Evolutionary conservation across 2,888 invertebrate species (phyloP).

Genomic region (Orchesellides sinensis): DNA sequence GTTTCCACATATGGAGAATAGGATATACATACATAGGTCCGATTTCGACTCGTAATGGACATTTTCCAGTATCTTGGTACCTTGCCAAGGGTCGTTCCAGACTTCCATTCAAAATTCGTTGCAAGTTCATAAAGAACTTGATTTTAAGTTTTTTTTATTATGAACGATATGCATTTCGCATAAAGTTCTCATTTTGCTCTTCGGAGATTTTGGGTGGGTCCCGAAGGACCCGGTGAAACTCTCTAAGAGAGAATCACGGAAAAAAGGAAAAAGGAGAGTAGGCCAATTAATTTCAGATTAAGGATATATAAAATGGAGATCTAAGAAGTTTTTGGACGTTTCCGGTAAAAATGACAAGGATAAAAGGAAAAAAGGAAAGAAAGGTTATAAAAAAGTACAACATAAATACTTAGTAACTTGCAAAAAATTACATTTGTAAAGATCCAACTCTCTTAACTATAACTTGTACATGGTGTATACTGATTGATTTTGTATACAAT

Average conservation of each 20-base stretch:
- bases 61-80: no score
- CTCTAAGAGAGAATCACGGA: constrained; percentile 55
- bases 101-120: no score
- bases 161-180: constrained; percentile 48
- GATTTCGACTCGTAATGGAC: no score
- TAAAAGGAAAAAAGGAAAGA: constrained; percentile 24
- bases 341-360: constrained; percentile 8
- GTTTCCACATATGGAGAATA: no score
- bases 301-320: neutral
- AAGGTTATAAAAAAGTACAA: constrained; percentile 35
- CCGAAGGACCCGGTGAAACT: constrained; percentile 66
- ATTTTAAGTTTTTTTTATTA: neutral
- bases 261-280: constrained; percentile 45
- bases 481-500: constrained; percentile 61
- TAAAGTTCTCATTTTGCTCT: constrained; percentile 65
- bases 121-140: neutral
- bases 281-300: constrained; percentile 33
- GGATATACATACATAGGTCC: no score
- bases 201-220: constrained; percentile 71
- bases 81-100: no score
- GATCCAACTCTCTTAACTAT: constrained; percentile 43
- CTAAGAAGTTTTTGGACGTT: neutral
- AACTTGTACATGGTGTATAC: constrained; percentile 62
- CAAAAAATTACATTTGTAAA: constrained; percentile 53
- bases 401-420: constrained; percentile 53